A percentile compares a stretch with the other conserved stretches of the same genome.
These are phyloP conservation scores for Drosophila trichaetosa DNA, from an alignment of 2,888 invertebrate genomes.

Conservation along the genomic window DNA sequence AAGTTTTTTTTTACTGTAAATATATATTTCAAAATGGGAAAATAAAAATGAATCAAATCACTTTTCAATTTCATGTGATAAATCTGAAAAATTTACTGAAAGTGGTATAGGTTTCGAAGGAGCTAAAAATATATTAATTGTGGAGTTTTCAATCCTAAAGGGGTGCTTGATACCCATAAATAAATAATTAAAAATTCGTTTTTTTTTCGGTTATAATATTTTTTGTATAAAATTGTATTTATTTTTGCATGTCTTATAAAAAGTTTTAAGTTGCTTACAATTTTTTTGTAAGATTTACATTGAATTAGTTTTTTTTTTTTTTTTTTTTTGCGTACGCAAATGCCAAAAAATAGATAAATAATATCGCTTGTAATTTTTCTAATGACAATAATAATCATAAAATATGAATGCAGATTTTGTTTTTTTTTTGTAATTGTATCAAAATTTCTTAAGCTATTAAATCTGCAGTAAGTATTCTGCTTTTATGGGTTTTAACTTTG, in stretches of 20 bases:
- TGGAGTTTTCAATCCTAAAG: too few relatives aligned
- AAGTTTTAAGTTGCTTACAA: constrained; percentile 63
- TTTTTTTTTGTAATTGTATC: constrained; percentile 52
- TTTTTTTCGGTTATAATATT: background rate
- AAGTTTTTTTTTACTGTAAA: background rate
- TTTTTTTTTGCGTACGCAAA: constrained; percentile 40
- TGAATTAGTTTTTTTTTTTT: constrained; percentile 32
- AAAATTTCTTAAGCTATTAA: constrained; percentile 60
- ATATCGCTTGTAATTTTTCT: constrained; percentile 66
- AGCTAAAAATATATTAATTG: background rate
- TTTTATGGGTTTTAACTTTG: constrained; percentile 20
- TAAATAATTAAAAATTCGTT: background rate
- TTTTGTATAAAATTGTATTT: constrained; percentile 76
- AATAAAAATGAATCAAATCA: background rate
- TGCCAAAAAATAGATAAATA: constrained; percentile 47
- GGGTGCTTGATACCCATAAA: background rate
- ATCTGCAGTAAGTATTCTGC: constrained; percentile 27
- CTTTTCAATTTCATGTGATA: background rate
- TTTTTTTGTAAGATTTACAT: constrained; percentile 58
- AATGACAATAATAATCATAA: constrained; percentile 70
- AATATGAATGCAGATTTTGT: constrained; percentile 48
- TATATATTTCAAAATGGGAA: background rate
- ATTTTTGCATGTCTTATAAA: constrained; percentile 68
- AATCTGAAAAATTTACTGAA: background rate
- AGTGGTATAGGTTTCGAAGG: rapidly evolving